Conservation (phyloP, 2,113 vertebrate species). For the Anhinga anhinga region DNA sequence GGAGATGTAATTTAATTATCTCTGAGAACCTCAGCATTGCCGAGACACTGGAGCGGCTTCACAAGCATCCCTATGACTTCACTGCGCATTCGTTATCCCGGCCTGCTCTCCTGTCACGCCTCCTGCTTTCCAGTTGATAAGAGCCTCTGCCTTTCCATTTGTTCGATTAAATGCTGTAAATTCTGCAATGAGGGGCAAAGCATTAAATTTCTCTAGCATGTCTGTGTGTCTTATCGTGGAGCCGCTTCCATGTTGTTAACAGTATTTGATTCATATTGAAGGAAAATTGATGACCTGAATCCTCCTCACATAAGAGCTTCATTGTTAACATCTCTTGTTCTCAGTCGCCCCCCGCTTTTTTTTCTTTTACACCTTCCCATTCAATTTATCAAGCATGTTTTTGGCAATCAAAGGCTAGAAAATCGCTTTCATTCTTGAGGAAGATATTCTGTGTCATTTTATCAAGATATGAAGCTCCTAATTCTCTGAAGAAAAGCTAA, state of each 20-base stretch:
- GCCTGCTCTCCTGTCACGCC: slow-evolving; percentile 35
- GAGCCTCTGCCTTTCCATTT: slow-evolving; percentile 67
- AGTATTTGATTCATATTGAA: slow-evolving; percentile 56
- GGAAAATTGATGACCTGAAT: slow-evolving; percentile 65
- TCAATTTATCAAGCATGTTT: slow-evolving; percentile 46
- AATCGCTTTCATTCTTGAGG: background rate
- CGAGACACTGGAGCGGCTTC: background rate
- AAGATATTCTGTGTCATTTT: slow-evolving; percentile 12
- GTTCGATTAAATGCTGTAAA: slow-evolving; percentile 70
- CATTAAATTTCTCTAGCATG: slow-evolving; percentile 12
- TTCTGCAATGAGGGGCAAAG: slow-evolving; percentile 47
- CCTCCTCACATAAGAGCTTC: background rate
- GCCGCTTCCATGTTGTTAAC: slow-evolving; percentile 21
- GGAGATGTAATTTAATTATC: slow-evolving; percentile 46
- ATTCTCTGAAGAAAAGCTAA: background rate
- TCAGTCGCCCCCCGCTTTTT: background rate
- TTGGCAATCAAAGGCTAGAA: slow-evolving; percentile 1
- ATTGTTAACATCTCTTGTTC: slow-evolving; percentile 40
- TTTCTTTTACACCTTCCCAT: background rate
- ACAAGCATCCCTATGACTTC: slow-evolving; percentile 63
- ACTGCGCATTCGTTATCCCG: slow-evolving; percentile 68
- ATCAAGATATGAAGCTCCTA: background rate
- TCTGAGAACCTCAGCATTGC: background rate
- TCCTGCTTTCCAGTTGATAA: slow-evolving; percentile 58
- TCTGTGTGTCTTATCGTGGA: background rate